These are phyloP conservation scores for Eulemur albifrons DNA, from an alignment of 2,797 vertebrate species.

Conservation along the genomic window DNA sequence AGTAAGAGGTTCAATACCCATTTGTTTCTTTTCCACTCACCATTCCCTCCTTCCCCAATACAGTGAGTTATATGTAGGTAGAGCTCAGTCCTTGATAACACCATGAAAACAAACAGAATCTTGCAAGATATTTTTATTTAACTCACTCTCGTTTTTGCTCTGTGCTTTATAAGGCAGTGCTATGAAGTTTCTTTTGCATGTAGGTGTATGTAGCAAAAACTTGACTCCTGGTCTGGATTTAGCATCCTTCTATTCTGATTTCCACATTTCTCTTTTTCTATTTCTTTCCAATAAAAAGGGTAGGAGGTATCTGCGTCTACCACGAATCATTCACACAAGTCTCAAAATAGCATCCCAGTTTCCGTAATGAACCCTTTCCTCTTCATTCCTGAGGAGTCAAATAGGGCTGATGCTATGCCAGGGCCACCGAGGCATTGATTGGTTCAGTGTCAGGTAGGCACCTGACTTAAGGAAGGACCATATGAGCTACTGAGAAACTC, in stretches of 20 bases:
- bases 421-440: background rate
- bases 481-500: background rate
- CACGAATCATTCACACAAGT: background rate
- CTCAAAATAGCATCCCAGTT: background rate
- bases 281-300: background rate
- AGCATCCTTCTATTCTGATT: background rate
- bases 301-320: background rate
- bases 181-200: background rate
- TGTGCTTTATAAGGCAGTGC: background rate
- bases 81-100: background rate
- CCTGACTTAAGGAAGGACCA: background rate
- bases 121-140: background rate
- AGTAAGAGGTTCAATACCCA: background rate
- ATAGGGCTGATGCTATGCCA: too few species aligned
- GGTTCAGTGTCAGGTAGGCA: background rate
- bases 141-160: background rate
- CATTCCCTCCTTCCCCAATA: background rate
- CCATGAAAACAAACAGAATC: background rate
- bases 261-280: background rate
- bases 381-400: background rate
- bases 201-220: background rate
- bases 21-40: background rate
- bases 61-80: background rate
- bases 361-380: background rate
- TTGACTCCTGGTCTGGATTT: background rate